Conservation (phyloP, 1,140 invertebrate genomes). For the Odontomachus brunneus region DNA sequence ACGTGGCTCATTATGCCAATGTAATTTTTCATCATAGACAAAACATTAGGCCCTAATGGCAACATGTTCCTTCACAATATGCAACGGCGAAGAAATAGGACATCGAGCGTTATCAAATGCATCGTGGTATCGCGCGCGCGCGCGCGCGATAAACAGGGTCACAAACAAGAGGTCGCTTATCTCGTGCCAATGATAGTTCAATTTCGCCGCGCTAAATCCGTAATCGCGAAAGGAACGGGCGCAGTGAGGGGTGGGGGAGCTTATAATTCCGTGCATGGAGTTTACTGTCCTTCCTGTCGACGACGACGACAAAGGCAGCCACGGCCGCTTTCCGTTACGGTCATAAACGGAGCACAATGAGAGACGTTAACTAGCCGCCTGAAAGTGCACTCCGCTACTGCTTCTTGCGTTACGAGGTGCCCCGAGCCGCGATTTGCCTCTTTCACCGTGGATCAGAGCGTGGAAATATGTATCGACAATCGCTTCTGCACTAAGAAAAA, state of each 20-base stretch:
- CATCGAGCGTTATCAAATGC: constrained; percentile 38
- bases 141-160: constrained; percentile 14
- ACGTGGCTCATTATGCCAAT: constrained; percentile 22
- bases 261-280: constrained; percentile 42
- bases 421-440: not conserved
- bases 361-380: constrained; percentile 58
- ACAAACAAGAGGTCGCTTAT: constrained; percentile 8
- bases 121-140: no score
- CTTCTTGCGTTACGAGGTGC: constrained; percentile 6
- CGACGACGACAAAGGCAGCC: constrained; percentile 46
- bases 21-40: constrained; percentile 26
- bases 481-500: no score
- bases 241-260: not conserved
- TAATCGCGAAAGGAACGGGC: not conserved
- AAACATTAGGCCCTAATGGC: constrained; percentile 37
- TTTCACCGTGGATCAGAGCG: constrained; percentile 8
- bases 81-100: constrained; percentile 1
- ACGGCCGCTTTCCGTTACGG: constrained; percentile 65
- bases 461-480: not conserved
- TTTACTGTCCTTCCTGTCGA: constrained; percentile 56
- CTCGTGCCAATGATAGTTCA: constrained; percentile 36
- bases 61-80: not conserved
- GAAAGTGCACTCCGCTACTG: constrained; percentile 61
- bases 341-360: constrained; percentile 68
- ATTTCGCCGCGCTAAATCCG: constrained; percentile 51